A percentile compares a stretch with the other conserved stretches of the same genome.
phyloP scores from a whole-genome alignment of 64 coral and sea anemone genomes.

The Montipora cactus region DNA sequence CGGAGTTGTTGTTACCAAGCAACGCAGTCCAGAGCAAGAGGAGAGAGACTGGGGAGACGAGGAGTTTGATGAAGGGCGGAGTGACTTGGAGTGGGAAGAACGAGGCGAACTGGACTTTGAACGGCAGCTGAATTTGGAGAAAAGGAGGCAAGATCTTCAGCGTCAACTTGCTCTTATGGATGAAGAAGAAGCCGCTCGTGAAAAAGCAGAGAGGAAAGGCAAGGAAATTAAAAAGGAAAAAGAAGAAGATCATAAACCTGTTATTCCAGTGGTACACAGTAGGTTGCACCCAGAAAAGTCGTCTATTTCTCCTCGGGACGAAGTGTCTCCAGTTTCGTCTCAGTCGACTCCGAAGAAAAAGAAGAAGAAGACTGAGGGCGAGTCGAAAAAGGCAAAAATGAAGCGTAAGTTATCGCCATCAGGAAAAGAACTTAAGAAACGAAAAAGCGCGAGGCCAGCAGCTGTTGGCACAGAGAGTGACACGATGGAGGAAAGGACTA shows the following conservation, averaged over 20 bases:
- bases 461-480: background rate
- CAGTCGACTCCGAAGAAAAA: slow-evolving; percentile 59
- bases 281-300: slow-evolving; percentile 73
- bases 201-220: slow-evolving; percentile 18
- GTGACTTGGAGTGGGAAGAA: slow-evolving; percentile 81
- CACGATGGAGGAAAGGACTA: background rate
- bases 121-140: slow-evolving; percentile 84
- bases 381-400: slow-evolving; percentile 41
- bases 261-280: slow-evolving; percentile 62
- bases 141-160: slow-evolving; percentile 79
- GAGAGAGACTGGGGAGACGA: slow-evolving; percentile 70
- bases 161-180: slow-evolving; percentile 88
- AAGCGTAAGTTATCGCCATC: slow-evolving; percentile 50
- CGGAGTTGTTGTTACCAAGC: slow-evolving; percentile 56
- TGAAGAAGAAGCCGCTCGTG: slow-evolving; percentile 77
- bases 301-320: slow-evolving; percentile 34
- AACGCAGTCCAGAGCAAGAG: slow-evolving; percentile 52
- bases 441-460: slow-evolving; percentile 19
- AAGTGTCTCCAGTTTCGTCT: slow-evolving; percentile 17
- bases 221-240: slow-evolving; percentile 23
- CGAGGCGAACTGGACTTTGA: slow-evolving; percentile 86
- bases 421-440: slow-evolving; percentile 53
- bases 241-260: slow-evolving; percentile 40
- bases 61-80: slow-evolving; percentile 46
- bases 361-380: slow-evolving; percentile 59